Percentiles rank a stretch among this genome's conserved stretches.
phyloP scores from a whole-genome alignment of 2,797 vertebrate species.

The Ceryle rudis region DNA sequence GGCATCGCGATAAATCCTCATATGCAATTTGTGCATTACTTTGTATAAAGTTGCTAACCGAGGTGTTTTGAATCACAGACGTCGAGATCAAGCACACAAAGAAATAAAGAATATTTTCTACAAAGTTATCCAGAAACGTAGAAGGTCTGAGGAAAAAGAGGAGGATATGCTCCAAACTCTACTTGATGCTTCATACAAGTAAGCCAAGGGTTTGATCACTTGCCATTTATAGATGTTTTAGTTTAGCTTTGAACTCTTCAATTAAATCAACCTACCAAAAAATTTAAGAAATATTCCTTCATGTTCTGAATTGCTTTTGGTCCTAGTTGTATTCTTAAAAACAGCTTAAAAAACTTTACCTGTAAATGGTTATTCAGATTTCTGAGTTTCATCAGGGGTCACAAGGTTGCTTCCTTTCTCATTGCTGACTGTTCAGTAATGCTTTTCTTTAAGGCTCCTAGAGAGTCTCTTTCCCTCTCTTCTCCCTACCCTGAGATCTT shows the following conservation, averaged over 20 bases:
- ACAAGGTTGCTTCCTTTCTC: neutral
- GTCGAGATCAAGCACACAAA: constrained; percentile 90
- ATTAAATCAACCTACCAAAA: neutral
- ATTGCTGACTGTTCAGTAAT: neutral
- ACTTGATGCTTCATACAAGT: constrained; percentile 95
- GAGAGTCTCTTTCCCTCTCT: neutral
- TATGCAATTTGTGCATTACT: neutral
- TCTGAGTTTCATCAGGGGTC: neutral
- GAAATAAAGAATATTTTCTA: constrained; percentile 96
- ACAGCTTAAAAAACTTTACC: neutral
- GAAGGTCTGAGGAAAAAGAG: constrained; percentile 81
- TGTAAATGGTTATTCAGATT: neutral
- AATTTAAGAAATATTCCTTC: neutral
- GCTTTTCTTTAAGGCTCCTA: neutral
- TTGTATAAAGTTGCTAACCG: neutral
- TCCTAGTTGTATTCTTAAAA: neutral
- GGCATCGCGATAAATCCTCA: neutral
- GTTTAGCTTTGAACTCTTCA: neutral
- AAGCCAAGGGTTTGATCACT: constrained; percentile 43
- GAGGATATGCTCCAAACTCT: constrained; percentile 97
- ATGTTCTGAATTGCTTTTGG: neutral
- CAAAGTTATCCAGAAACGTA: constrained; percentile 91
- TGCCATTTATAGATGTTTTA: neutral
- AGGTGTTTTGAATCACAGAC: constrained; percentile 75
- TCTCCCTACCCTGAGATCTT: neutral